Evolutionary conservation across 2,888 invertebrate genomes (phyloP), one percentile per base, ranked within the genome.

Genomic region (Aleiodes testaceus): DNA sequence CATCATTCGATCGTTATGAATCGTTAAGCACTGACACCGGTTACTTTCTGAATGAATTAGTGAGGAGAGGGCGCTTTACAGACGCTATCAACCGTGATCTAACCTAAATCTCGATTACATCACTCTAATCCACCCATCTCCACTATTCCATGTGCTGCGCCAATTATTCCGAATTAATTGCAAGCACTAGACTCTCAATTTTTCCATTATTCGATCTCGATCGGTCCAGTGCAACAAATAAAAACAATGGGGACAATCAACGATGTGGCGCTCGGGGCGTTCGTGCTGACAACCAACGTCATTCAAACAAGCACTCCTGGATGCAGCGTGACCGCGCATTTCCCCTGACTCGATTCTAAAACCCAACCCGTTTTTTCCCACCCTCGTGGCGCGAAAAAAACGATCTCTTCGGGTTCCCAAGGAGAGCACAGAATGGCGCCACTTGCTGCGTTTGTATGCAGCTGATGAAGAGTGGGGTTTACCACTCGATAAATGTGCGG

Each of bases 401-500:
- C n/a, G n/a, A 55, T 55, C n/a, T 36, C 7, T 12, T n/a, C n/a
- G n/a, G n/a, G n/a, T n/a, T n/a, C n/a, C n/a, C 11, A 26, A 18
- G 14, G 16, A 18, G 5, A 11, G 59, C 16, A 59, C 16, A 16
- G 14, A 42, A 16, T 30, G 59, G 59, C 59, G 59, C 14, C 59
- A 59, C 59, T 9, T 42, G 61, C 61, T 68, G 53, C 78, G 67
- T 47, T 53, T 47, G 75, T 64, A 69, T 20, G n/a, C n/a, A n/a
- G n/a, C 52, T 47, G 50, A 66, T 64, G 78, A 77, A 79, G 77
- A 53, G 72, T 66, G 74, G 71, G 69, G 74, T 61, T 70, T 67
- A 68, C 66, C 66, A 69, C 72, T 72, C 74, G 53, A 64, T 53
- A 71, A 70, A 47, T 67, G 69, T 73, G 75, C 47, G 55, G 70